phyloP scores from a whole-genome alignment of 2,113 vertebrate species.

The Ceyx melanurus region DNA sequence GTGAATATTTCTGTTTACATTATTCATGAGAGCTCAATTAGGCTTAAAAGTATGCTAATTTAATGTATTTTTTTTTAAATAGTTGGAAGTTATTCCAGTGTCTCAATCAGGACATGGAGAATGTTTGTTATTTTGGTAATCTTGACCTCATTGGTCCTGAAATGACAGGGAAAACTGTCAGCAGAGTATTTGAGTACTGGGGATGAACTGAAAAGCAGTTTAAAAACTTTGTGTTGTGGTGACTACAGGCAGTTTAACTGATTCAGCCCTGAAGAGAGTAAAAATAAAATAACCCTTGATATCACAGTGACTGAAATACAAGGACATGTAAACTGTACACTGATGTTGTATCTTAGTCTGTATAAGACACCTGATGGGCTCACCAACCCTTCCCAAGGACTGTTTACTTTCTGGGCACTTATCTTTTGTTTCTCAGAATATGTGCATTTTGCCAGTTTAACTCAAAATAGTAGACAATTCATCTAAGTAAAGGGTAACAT shows the following conservation, averaged over 20 bases:
- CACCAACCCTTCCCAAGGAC: background rate
- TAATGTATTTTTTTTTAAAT: background rate
- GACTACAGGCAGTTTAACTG: background rate
- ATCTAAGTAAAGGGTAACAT: background rate
- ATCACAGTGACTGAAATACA: accelerated
- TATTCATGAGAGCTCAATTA: background rate
- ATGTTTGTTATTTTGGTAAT: background rate
- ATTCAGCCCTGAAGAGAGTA: background rate
- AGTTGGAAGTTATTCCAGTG: background rate
- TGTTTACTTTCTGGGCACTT: background rate
- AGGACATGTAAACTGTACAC: background rate
- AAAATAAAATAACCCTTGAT: background rate
- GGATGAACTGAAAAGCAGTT: background rate
- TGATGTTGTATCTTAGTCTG: background rate
- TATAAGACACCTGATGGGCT: background rate
- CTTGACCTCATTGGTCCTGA: background rate
- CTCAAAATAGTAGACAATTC: background rate
- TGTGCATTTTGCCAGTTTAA: background rate
- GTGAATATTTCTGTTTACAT: background rate
- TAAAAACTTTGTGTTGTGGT: background rate
- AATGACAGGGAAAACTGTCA: background rate
- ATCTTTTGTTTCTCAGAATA: background rate
- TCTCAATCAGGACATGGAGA: background rate
- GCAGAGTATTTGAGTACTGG: background rate
- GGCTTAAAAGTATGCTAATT: background rate